Percentiles rank a stretch among this genome's conserved stretches.
Conservation (phyloP, 2,113 vertebrate genomes). For the Rhinopomastus cyanomelas region DNA sequence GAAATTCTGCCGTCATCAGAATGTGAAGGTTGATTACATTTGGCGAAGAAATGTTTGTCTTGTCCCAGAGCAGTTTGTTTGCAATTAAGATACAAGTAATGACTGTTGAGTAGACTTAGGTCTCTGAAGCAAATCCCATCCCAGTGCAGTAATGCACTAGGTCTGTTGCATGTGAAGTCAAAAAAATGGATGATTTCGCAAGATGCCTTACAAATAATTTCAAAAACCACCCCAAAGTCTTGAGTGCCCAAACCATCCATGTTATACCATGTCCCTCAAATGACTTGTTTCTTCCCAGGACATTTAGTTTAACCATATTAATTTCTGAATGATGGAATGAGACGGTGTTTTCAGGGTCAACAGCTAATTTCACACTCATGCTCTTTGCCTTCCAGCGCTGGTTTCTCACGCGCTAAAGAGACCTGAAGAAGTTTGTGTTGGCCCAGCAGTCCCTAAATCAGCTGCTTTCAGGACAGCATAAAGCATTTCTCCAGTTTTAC, state of each 20-base stretch:
- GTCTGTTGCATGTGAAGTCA: background rate
- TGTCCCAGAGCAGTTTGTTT: background rate
- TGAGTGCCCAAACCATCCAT: background rate
- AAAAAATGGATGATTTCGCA: background rate
- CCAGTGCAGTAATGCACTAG: background rate
- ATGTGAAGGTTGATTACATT: background rate
- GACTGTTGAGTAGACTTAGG: background rate
- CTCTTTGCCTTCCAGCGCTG: constrained; percentile 18
- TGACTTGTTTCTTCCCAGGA: background rate
- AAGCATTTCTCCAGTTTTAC: background rate
- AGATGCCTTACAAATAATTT: background rate
- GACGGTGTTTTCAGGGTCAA: constrained; percentile 49
- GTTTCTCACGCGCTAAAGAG: background rate
- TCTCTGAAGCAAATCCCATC: background rate
- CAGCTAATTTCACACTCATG: background rate
- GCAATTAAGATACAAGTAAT: background rate
- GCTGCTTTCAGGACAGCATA: background rate
- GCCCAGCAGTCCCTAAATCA: background rate
- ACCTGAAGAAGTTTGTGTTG: background rate
- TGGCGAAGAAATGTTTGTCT: background rate
- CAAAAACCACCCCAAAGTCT: background rate
- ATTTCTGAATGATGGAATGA: constrained; percentile 52
- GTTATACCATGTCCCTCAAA: background rate
- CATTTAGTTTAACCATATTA: background rate
- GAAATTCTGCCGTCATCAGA: background rate